Conservation (phyloP, 2,113 vertebrate genomes). For the Glareola pratincola region DNA sequence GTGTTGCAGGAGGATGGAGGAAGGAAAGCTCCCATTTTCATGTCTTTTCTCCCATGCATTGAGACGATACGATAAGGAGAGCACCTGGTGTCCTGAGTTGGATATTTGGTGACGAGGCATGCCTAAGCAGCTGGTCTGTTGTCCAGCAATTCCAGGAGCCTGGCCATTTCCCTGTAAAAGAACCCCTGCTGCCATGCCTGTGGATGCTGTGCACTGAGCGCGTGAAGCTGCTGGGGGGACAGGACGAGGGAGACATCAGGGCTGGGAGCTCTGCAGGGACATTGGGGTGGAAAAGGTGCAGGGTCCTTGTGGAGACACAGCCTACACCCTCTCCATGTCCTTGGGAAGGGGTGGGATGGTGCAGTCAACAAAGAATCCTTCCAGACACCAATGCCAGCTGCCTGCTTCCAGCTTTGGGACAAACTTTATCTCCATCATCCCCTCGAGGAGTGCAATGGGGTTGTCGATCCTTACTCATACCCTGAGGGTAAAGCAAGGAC, state of each 20-base stretch:
- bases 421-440: background rate
- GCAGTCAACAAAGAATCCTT: background rate
- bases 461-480: background rate
- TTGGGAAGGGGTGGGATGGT: background rate
- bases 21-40: rapidly evolving
- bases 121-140: background rate
- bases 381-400: background rate
- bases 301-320: background rate
- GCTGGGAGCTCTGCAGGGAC: background rate
- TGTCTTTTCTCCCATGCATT: background rate
- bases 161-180: background rate
- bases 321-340: background rate
- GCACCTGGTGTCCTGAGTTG: background rate
- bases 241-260: background rate
- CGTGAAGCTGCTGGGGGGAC: background rate
- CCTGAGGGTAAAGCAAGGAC: background rate
- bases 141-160: background rate
- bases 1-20: background rate
- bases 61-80: background rate
- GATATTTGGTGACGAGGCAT: background rate
- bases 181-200: background rate
- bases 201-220: background rate
- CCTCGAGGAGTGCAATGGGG: background rate
- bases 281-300: background rate
- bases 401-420: background rate